Base-by-base conservation (phyloP, 1,140 invertebrate genomes). In the Drosophila nigromelanica region DNA sequence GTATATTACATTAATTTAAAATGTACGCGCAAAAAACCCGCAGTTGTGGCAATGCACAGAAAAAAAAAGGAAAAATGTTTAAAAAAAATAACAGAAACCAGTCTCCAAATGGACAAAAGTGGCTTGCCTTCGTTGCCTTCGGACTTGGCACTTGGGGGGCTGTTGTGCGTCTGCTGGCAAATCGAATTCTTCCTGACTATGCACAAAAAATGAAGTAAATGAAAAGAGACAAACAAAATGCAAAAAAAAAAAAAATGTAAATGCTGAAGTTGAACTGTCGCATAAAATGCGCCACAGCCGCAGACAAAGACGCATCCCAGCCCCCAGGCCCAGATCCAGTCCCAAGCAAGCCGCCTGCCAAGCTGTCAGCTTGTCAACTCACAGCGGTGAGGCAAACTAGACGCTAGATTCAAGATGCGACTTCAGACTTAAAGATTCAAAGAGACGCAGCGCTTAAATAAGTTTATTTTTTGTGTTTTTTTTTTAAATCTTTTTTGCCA, bases 211-310 rank as follows among this genome's bases (percentile, higher is more conserved):
- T 40, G 15, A 8, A 27, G 33, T 35, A 10, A 7, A 10, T 3
- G 33, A 35, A 45, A 66, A 69, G 72, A 27, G 2, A 5, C 5
- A 27, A 48, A 75, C 47, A n/a, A n/a, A n/a, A n/a, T n/a, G n/a
- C n/a, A n/a, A n/a, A n/a, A n/a, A 64, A 66, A 75, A 27, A 27
- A 1, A 6, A 27, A 51, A 75, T 72, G 76, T 69, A 89, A 76
- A 82, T 79, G 83, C 39, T 82, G 76, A 77, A 77, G 64, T 76
- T 81, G 75, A 86, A 73, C 56, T 80, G 78, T 69, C 70, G 74
- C 74, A 63, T 79, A 66, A 56, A 73, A 55, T 52, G 15, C 35
- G 42, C 54, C 15, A n/a, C 21, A 55, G 37, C 4, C 48, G 10
- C 43, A 48, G 24, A 61, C 56, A 61, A 60, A 61, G 35, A 47